These are phyloP conservation scores for Lonchura striata DNA, from an alignment of 2,113 vertebrate species.

Conservation along the genomic window DNA sequence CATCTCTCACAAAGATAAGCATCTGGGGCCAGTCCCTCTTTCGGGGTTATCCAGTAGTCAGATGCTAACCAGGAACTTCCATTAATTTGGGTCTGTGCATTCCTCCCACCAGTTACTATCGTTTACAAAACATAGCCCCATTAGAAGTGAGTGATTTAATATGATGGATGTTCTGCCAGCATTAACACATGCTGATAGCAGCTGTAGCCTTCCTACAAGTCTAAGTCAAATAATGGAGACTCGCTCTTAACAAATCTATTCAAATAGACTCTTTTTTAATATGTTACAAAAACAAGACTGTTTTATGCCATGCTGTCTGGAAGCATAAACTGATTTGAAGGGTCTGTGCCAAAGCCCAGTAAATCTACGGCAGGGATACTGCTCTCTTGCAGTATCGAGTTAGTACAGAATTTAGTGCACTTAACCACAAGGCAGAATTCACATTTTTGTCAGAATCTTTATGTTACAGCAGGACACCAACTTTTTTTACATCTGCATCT, in stretches of 20 bases:
- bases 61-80: not conserved
- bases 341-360: not conserved
- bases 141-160: not conserved
- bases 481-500: not conserved
- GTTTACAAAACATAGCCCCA: not conserved
- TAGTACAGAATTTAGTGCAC: not conserved
- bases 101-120: not conserved
- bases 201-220: not conserved
- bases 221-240: not conserved
- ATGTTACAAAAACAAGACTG: accelerated
- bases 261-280: not conserved
- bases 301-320: not conserved
- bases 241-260: accelerated
- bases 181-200: not conserved
- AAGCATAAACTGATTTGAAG: not conserved
- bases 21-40: not conserved
- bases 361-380: not conserved
- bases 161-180: not conserved
- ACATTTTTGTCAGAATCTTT: not conserved
- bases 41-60: not conserved
- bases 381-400: not conserved
- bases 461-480: not conserved
- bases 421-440: not conserved
- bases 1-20: not conserved
- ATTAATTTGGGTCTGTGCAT: not conserved